phyloP scores from a whole-genome alignment of 2,888 invertebrate species.

The Melolontha melolontha region DNA sequence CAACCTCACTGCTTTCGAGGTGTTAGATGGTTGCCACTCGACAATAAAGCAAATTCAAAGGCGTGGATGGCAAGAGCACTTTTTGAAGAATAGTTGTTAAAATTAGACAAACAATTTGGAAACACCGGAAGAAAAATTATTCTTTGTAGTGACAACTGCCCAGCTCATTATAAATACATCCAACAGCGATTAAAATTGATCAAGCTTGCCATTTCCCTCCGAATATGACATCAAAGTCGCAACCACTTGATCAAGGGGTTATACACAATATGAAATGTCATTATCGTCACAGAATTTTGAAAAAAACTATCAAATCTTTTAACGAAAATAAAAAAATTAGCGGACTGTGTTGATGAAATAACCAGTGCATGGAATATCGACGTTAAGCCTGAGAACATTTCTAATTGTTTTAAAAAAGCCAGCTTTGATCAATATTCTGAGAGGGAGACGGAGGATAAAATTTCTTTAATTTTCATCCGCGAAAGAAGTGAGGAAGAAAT shows the following conservation, averaged over 20 bases:
- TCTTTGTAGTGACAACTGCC: no score
- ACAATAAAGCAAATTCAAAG: conserved; percentile 39
- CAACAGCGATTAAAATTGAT: conserved; percentile 20
- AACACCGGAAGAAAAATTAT: no score
- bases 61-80: conserved; percentile 38
- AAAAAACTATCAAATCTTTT: conserved; percentile 20
- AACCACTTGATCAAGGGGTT: conserved; percentile 13
- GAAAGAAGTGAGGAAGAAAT: conserved; percentile 11
- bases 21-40: conserved; percentile 37
- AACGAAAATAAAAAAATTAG: conserved; percentile 12
- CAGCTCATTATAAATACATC: conserved; percentile 24
- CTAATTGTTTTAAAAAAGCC: conserved; percentile 33
- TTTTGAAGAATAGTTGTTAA: conserved; percentile 39
- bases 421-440: conserved; percentile 40
- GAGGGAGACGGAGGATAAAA: conserved; percentile 46
- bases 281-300: conserved; percentile 23
- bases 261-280: conserved; percentile 19
- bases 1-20: conserved; percentile 27
- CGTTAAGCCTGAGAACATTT: conserved; percentile 35
- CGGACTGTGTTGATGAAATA: conserved; percentile 39
- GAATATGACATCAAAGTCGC: conserved; percentile 15
- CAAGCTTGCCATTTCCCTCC: conserved; percentile 3
- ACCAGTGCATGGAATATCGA: conserved; percentile 34
- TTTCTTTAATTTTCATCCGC: conserved; percentile 30
- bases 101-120: no score